Evolutionary conservation across 2,113 vertebrate species (phyloP), one percentile per base, ranked within the genome.

Genomic region (Cochlearius cochlearius): DNA sequence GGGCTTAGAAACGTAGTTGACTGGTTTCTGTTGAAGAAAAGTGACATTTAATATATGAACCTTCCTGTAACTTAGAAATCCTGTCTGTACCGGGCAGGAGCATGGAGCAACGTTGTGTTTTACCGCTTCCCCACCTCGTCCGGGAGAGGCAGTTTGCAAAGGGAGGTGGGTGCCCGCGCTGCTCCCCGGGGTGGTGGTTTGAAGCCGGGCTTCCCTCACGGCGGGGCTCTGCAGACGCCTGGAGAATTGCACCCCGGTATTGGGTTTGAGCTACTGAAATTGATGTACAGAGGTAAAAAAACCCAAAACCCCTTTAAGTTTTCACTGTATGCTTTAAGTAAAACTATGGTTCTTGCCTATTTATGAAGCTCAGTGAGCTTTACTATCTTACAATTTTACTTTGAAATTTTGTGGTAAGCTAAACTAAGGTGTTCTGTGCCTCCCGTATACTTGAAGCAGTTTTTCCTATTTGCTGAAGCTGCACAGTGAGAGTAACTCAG

Each of bases 81-180:
- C 32, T 34, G 29, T 8, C 19, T 52, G 9, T 34, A 6, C 13
- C 17, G 10, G n/a, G n/a, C 27, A 10, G 56, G 25, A 75, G 25
- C 32, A 71, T 0, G 3, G 39, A 41, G 14, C 9, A 30, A 14
- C 12, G 16, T 20, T 0, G 0, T 59, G 27, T 12, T 36, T 52
- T 19, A 19, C 17, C 2, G 0, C 55, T 47, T 64, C 5, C 32
- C 22, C 9, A 5, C n/a, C 32, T 19, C 8, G 18, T 16, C 45
- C 29, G 32, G 18, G 60, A 45, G n/a, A 71, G 21, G 27, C 18
- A 7, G 13, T 5, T 27, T 36, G 49, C 11, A 2, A 9, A 4
- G 0, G 15, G n/a, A 56, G 25, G 32, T 3, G 5, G 11, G 20
- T n/a, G 38, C 25, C 30, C 0, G 1, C 1, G 4, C 36, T 25